Conservation (phyloP, 35 echinoderm and acorn worm genomes). For the Diadema setosum region DNA sequence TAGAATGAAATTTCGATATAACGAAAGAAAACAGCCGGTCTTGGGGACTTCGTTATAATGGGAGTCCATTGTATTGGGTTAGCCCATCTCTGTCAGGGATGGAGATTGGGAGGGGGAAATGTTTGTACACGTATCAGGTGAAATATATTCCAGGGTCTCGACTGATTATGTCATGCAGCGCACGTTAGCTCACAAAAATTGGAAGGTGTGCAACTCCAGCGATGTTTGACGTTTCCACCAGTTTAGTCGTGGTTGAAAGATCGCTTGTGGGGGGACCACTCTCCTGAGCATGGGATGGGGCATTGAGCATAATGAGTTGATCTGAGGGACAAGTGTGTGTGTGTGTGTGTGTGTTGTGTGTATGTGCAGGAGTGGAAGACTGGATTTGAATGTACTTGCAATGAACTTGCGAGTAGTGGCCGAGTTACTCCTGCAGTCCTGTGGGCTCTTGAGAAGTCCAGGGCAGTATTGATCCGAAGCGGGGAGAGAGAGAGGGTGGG, state of each 20-base stretch:
- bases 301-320: conserved; percentile 14
- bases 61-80: neutral
- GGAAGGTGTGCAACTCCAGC: neutral
- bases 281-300: too few species aligned
- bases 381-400: too few species aligned
- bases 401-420: too few species aligned
- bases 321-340: conserved; percentile 4
- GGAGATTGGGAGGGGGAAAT: neutral
- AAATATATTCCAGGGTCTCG: neutral
- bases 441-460: neutral
- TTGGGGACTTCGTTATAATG: too few species aligned
- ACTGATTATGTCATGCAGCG: neutral
- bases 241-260: conserved; percentile 19
- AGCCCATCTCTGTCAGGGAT: neutral
- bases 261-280: neutral
- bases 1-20: too few species aligned
- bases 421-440: neutral
- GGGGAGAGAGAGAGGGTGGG: neutral
- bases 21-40: too few species aligned
- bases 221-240: conserved; percentile 13
- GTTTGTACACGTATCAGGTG: neutral
- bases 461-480: conserved; percentile 12
- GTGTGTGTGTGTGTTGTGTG: too few species aligned
- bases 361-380: too few species aligned
- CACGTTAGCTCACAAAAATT: neutral